These are phyloP conservation scores for Cheilosia soror DNA, from an alignment of 2,888 invertebrate species.

Conservation along the genomic window DNA sequence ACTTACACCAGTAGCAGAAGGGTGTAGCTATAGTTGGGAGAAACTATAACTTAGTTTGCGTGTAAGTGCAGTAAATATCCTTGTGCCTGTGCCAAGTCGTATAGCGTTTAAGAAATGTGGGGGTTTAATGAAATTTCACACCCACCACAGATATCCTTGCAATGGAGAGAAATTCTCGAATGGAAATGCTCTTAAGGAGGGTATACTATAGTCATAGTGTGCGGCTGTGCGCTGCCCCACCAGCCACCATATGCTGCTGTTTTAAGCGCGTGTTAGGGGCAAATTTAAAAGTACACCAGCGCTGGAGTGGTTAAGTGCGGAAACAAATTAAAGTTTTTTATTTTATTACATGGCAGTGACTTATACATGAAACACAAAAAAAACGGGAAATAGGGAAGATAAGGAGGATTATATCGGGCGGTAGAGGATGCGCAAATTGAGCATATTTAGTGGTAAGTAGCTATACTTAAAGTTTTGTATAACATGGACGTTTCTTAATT, in stretches of 20 bases:
- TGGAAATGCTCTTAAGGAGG: too few species aligned
- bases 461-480: background rate
- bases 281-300: constrained; percentile 14
- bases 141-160: background rate
- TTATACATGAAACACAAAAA: background rate
- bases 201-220: background rate
- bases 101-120: background rate
- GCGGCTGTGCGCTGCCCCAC: background rate
- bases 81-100: constrained; percentile 24
- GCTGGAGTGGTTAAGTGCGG: constrained; percentile 32
- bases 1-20: background rate
- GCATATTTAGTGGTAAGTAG: background rate
- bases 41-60: background rate
- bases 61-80: constrained; percentile 31
- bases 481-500: background rate
- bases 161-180: background rate
- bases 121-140: constrained; percentile 36
- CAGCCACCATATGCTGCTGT: background rate
- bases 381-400: background rate
- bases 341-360: constrained; percentile 33
- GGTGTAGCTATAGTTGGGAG: background rate
- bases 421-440: background rate
- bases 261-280: constrained; percentile 24
- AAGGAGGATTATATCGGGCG: background rate
- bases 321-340: constrained; percentile 43